phyloP scores from a whole-genome alignment of 2,113 vertebrate species.

The Azemiops feae region DNA sequence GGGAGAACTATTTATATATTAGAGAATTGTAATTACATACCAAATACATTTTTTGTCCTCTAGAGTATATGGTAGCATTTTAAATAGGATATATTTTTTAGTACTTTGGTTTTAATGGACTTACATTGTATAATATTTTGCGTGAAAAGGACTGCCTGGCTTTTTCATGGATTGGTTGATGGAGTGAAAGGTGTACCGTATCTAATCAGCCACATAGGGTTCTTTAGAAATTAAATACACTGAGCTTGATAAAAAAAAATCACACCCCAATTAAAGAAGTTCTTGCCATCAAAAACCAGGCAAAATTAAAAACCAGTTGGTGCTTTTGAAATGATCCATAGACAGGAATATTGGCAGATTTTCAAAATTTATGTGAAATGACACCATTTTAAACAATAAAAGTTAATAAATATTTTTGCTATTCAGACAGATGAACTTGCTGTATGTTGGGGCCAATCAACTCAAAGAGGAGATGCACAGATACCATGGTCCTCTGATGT shows the following conservation, averaged over 20 bases:
- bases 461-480: slow-evolving; percentile 71
- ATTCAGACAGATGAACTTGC: slow-evolving; percentile 79
- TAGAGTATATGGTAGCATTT: not conserved
- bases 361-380: not conserved
- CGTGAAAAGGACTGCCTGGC: not conserved
- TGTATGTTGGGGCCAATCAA: slow-evolving; percentile 72
- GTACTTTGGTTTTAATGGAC: not conserved
- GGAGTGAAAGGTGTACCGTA: not conserved
- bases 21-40: not conserved
- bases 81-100: not conserved
- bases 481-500: slow-evolving; percentile 76
- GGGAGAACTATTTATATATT: not conserved
- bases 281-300: not conserved
- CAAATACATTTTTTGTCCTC: not conserved
- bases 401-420: slow-evolving; percentile 17
- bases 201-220: not conserved
- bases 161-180: not conserved
- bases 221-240: not conserved
- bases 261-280: not conserved
- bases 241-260: not conserved
- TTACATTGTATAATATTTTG: not conserved
- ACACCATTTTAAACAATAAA: not conserved
- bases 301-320: not conserved
- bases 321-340: not conserved
- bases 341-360: not conserved